phyloP scores from a whole-genome alignment of 1,140 invertebrate genomes.

The Acyrthosiphon pisum region DNA sequence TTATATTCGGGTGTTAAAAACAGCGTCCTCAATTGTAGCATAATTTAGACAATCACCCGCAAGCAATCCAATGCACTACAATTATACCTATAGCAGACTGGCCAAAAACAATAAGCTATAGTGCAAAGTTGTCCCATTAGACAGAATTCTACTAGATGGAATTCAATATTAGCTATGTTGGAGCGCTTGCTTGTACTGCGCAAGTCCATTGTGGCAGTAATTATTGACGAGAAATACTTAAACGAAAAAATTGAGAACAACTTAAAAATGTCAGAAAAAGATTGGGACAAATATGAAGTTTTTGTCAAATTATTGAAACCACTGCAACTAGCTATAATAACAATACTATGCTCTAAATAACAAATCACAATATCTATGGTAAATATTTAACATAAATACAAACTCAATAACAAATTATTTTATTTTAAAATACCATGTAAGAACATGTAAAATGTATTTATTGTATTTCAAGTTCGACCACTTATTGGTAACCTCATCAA shows the following conservation, averaged over 20 bases:
- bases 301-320: conserved; percentile 12
- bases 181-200: not conserved
- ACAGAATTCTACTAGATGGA: too few relatives aligned
- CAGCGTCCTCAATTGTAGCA: not conserved
- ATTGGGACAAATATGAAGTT: not conserved
- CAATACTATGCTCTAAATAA: not conserved
- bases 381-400: not conserved
- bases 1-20: not conserved
- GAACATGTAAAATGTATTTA: not conserved
- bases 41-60: not conserved
- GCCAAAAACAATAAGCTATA: not conserved
- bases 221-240: not conserved
- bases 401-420: too few relatives aligned
- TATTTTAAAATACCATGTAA: not conserved
- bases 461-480: not conserved
- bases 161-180: not conserved
- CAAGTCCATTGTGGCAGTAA: not conserved
- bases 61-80: not conserved
- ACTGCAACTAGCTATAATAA: not conserved
- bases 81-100: not conserved
- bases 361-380: not conserved
- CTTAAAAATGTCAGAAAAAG: not conserved
- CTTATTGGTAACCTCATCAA: not conserved
- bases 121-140: conserved; percentile 26
- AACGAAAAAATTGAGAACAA: not conserved